phyloP scores from a whole-genome alignment of 2,888 invertebrate genomes.

The Synanthedon andrenaeformis region DNA sequence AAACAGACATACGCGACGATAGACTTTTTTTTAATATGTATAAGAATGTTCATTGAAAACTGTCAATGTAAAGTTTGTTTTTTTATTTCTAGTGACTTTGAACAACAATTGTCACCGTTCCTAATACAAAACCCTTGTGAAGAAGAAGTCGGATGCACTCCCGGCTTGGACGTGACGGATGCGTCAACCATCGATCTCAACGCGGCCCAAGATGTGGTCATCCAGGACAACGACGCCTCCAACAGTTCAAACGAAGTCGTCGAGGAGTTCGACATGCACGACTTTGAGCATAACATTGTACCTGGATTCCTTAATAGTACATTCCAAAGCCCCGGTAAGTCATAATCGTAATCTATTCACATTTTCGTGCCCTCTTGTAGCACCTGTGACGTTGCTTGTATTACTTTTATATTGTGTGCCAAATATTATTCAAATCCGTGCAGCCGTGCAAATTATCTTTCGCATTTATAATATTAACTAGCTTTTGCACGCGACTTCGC shows the following conservation, averaged over 20 bases:
- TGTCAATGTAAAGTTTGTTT: too few relatives aligned
- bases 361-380: too few relatives aligned
- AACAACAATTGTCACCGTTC: constrained; percentile 71
- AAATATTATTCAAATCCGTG: too few relatives aligned
- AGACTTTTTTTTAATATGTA: too few relatives aligned
- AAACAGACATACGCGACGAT: too few relatives aligned
- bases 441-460: too few relatives aligned
- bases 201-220: constrained; percentile 39
- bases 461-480: too few relatives aligned
- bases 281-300: constrained; percentile 59
- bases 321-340: constrained; percentile 49
- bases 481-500: too few relatives aligned
- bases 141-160: constrained; percentile 29
- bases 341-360: too few relatives aligned
- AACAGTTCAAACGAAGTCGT: constrained; percentile 29
- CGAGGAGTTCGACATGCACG: constrained; percentile 46
- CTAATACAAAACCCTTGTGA: constrained; percentile 59
- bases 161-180: constrained; percentile 34
- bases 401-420: too few relatives aligned
- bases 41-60: too few relatives aligned
- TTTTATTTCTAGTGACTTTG: constrained; percentile 46
- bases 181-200: constrained; percentile 26
- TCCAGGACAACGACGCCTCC: constrained; percentile 40
- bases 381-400: too few relatives aligned
- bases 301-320: constrained; percentile 55